Conservation (phyloP, 2,888 invertebrate genomes). For the Harpalus rufipes region DNA sequence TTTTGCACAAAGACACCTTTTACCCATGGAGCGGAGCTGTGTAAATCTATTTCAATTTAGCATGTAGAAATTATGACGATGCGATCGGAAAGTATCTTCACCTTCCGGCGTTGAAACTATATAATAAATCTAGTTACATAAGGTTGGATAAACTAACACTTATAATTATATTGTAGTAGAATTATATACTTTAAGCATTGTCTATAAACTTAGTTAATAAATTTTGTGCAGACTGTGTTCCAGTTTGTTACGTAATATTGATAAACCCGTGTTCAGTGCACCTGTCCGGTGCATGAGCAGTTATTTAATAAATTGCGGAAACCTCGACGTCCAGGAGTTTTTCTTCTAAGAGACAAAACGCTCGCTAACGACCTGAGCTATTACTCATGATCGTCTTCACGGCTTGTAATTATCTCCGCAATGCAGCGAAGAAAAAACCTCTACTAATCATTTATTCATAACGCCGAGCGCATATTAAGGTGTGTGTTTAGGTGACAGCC, state of each 20-base stretch:
- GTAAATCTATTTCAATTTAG: too few relatives aligned
- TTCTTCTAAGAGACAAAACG: conserved; percentile 37
- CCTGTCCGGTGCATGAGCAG: conserved; percentile 33
- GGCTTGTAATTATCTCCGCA: conserved; percentile 48
- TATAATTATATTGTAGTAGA: too few relatives aligned
- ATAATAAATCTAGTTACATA: too few relatives aligned
- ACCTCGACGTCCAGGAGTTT: conserved; percentile 19
- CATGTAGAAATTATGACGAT: too few relatives aligned
- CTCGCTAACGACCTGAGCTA: conserved; percentile 40
- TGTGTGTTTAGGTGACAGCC: conserved; percentile 44
- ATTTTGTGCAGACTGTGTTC: not conserved
- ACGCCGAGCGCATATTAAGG: conserved; percentile 29
- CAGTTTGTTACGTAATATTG: not conserved
- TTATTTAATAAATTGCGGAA: conserved; percentile 55
- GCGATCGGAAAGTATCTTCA: too few relatives aligned
- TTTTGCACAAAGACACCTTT: too few relatives aligned
- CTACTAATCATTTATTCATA: conserved; percentile 51
- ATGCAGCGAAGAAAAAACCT: conserved; percentile 27
- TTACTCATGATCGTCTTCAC: conserved; percentile 50
- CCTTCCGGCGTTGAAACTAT: too few relatives aligned
- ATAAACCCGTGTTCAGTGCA: conserved; percentile 12
- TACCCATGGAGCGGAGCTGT: too few relatives aligned
- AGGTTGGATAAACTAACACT: too few relatives aligned
- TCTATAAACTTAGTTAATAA: not conserved
- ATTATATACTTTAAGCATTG: too few relatives aligned